A percentile compares a stretch with the other conserved stretches of the same genome.
Conservation (phyloP, 2,888 invertebrate genomes). For the Liposcelis brunnea region DNA sequence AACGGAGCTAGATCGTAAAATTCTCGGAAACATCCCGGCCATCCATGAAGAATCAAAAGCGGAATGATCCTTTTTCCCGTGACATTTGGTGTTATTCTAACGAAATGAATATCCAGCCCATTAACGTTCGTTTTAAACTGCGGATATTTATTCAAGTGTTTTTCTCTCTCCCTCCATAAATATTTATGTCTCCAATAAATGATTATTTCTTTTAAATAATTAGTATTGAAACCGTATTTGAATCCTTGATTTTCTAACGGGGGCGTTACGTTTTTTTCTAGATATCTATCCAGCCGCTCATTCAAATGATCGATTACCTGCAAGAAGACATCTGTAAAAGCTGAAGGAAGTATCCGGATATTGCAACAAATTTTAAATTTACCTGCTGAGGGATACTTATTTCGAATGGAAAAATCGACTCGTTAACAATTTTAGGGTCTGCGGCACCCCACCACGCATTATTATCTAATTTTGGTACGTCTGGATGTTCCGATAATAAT, state of each 20-base stretch:
- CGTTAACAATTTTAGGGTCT: constrained; percentile 30
- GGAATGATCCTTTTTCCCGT: constrained; percentile 20
- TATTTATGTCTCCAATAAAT: constrained; percentile 66
- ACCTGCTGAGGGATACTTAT: constrained; percentile 43
- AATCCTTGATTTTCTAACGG: constrained; percentile 44
- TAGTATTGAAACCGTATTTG: constrained; percentile 62
- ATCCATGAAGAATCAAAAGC: constrained; percentile 32
- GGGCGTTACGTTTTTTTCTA: constrained; percentile 27
- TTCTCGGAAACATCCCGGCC: constrained; percentile 34
- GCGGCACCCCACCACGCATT: constrained; percentile 41
- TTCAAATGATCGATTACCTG: constrained; percentile 42
- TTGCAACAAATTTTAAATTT: constrained; percentile 16
- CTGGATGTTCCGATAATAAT: no score
- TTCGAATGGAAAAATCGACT: constrained; percentile 37
- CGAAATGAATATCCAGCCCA: constrained; percentile 36
- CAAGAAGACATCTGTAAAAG: constrained; percentile 27
- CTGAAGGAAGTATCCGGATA: background rate
- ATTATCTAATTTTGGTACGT: no score
- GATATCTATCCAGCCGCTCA: constrained; percentile 34
- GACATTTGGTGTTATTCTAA: constrained; percentile 26
- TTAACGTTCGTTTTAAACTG: constrained; percentile 63
- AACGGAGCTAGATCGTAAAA: constrained; percentile 28
- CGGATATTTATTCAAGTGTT: constrained; percentile 50
- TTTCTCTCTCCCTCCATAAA: constrained; percentile 50
- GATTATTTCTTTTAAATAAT: constrained; percentile 44